Percentiles rank a stretch among this genome's conserved stretches.
These are phyloP conservation scores for Tarsius wallacei DNA, from an alignment of 2,797 vertebrate genomes.

Conservation along the genomic window DNA sequence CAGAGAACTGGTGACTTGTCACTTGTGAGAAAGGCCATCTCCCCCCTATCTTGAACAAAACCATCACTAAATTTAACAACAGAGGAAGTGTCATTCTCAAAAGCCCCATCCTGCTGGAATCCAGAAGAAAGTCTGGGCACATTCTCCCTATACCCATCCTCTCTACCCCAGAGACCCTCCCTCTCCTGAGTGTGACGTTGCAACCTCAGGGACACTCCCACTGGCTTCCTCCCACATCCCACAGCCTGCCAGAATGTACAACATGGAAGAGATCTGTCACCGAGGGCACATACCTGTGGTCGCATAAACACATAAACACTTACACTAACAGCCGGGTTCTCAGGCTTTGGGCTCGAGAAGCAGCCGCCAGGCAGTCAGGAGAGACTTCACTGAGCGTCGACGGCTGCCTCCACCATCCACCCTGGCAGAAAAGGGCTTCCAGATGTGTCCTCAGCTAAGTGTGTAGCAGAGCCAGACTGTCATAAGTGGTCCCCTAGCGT, in stretches of 20 bases:
- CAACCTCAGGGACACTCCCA: not conserved
- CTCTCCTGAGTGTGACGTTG: rapidly evolving
- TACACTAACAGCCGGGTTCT: slow-evolving; percentile 89
- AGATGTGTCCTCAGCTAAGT: slow-evolving; percentile 93
- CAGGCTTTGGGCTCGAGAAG: slow-evolving; percentile 91
- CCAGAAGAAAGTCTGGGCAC: not conserved
- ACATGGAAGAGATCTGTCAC: slow-evolving; percentile 9
- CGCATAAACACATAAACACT: slow-evolving; percentile 91
- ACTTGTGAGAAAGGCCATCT: not conserved
- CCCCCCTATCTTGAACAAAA: not conserved
- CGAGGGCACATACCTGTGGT: slow-evolving; percentile 80
- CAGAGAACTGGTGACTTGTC: not conserved
- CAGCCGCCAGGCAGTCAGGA: slow-evolving; percentile 89
- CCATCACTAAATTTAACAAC: not conserved
- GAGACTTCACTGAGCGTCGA: slow-evolving; percentile 87
- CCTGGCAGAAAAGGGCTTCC: slow-evolving; percentile 93
- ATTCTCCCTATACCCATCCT: not conserved
- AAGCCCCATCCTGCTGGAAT: not conserved
- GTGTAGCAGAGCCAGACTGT: slow-evolving; percentile 84
- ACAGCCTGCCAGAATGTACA: slow-evolving; percentile 36
- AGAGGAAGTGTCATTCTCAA: not conserved
- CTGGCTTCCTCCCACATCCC: not conserved
- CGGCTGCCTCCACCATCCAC: slow-evolving; percentile 88
- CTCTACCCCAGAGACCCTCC: no score
- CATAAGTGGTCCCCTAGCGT: slow-evolving; percentile 60